These are phyloP conservation scores for Tapirus indicus DNA, from an alignment of 2,797 vertebrate species.

Conservation along the genomic window DNA sequence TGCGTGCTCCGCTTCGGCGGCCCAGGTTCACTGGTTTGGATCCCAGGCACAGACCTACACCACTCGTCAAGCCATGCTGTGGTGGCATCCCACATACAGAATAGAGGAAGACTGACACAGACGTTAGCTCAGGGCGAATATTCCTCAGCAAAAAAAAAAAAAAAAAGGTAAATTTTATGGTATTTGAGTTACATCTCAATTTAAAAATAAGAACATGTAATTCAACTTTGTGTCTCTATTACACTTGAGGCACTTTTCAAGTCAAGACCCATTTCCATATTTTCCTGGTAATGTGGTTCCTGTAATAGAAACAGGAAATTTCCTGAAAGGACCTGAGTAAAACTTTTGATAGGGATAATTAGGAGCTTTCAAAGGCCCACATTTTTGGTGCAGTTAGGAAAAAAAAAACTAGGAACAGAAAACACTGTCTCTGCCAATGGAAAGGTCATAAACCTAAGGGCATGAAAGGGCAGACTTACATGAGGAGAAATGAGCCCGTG, in stretches of 20 bases:
- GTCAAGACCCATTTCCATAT: not conserved
- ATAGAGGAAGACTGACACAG: no score
- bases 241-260: constrained; percentile 29
- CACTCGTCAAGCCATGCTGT: no score
- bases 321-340: constrained; percentile 15
- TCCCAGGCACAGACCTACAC: no score
- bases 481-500: constrained; percentile 25
- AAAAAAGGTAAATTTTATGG: not conserved
- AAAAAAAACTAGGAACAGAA: not conserved
- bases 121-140: no score
- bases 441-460: constrained; percentile 22
- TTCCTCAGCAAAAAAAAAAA: no score
- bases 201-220: constrained; percentile 21
- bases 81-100: no score
- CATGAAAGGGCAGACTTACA: not conserved
- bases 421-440: not conserved
- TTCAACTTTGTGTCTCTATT: constrained; percentile 22
- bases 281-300: not conserved
- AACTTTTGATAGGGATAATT: not conserved
- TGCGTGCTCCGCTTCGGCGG: no score
- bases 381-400: not conserved
- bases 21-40: no score
- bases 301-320: constrained; percentile 20
- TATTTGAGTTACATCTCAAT: not conserved
- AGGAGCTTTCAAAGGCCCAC: constrained; percentile 30